Conservation (phyloP, 2,888 invertebrate genomes). For the Isoperla grammatica region DNA sequence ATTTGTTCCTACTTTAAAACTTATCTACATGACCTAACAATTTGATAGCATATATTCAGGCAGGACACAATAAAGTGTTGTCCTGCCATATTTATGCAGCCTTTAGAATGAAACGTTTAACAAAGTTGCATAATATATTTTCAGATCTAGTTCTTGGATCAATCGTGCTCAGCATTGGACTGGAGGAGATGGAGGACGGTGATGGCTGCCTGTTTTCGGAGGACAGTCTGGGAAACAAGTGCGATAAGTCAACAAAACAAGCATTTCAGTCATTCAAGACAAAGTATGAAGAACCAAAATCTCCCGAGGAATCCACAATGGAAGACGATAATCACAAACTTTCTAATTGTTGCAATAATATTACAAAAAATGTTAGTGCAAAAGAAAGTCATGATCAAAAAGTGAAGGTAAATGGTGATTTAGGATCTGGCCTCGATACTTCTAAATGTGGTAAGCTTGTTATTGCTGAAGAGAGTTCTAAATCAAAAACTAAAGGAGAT, state of each 20-base stretch:
- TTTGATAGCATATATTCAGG: too few relatives aligned
- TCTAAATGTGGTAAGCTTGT: too few relatives aligned
- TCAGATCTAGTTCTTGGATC: neutral
- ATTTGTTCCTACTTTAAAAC: too few relatives aligned
- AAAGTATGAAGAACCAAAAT: neutral
- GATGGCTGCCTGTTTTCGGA: conserved; percentile 7
- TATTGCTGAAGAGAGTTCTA: too few relatives aligned
- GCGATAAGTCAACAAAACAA: neutral
- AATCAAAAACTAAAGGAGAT: neutral
- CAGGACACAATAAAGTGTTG: too few relatives aligned
- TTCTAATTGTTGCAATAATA: neutral
- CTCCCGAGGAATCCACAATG: too few relatives aligned
- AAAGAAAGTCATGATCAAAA: conserved; percentile 14
- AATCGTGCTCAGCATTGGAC: neutral
- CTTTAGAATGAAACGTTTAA: too few relatives aligned
- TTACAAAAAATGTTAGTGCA: neutral
- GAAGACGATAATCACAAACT: neutral
- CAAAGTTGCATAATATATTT: neutral
- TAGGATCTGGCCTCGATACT: conserved; percentile 5
- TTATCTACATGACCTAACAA: too few relatives aligned
- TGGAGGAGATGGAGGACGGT: conserved; percentile 19
- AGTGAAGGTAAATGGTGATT: conserved; percentile 26
- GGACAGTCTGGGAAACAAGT: neutral
- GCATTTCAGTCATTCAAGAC: neutral
- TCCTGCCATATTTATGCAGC: too few relatives aligned